phyloP scores from a whole-genome alignment of 1,140 invertebrate genomes.

The Globodera rostochiensis region DNA sequence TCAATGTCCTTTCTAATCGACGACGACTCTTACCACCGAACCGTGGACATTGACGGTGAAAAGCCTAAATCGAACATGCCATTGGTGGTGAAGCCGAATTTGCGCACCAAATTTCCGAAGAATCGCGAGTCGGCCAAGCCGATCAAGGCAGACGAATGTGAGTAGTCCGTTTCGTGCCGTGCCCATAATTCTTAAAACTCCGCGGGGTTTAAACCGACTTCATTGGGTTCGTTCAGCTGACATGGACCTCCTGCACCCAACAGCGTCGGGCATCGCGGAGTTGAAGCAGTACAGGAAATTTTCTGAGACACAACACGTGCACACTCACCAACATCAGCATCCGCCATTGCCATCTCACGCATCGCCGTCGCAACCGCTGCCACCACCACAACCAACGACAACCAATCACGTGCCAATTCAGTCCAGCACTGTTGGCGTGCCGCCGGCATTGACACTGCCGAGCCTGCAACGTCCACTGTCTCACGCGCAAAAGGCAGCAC shows the following conservation, averaged over 20 bases:
- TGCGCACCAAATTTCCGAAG: not conserved
- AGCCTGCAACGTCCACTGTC: no score
- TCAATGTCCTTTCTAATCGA: not conserved
- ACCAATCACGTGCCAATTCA: no score
- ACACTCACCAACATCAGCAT: not conserved
- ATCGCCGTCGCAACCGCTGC: no score
- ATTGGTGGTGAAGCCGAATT: not conserved
- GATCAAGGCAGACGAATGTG: not conserved
- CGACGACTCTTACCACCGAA: not conserved
- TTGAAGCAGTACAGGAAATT: not conserved
- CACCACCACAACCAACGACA: no score
- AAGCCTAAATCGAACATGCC: not conserved
- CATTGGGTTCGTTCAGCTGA: constrained; percentile 32
- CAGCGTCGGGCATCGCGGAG: not conserved
- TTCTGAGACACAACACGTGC: not conserved
- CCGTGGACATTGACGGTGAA: not conserved
- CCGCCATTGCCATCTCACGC: not conserved
- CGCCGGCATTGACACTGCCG: no score
- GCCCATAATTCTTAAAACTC: not conserved
- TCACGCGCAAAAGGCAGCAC: no score
- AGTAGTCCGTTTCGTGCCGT: not conserved
- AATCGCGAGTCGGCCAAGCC: not conserved
- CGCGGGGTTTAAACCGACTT: not conserved
- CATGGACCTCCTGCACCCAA: constrained; percentile 38
- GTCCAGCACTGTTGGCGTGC: no score